Evolutionary conservation across 2,113 vertebrate species (phyloP).

Genomic region (Galbula dea): DNA sequence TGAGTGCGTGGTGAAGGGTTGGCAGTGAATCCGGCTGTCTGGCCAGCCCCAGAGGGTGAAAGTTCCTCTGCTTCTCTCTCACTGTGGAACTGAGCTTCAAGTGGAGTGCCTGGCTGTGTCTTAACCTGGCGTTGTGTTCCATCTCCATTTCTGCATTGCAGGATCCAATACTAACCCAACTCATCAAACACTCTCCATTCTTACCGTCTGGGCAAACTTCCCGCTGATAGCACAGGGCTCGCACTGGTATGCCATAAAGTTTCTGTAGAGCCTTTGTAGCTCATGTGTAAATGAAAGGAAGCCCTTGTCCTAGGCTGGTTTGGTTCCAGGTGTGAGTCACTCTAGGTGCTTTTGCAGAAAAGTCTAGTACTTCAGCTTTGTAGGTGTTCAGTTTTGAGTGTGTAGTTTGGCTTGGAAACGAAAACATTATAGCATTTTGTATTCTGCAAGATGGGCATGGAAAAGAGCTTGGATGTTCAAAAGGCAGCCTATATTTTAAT

Average conservation of each 20-base stretch:
- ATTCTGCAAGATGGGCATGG: accelerated
- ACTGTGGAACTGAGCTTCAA: accelerated
- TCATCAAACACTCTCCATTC: accelerated
- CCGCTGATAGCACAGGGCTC: accelerated
- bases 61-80: accelerated
- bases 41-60: background rate
- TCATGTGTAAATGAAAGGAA: background rate
- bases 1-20: accelerated
- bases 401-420: accelerated
- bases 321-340: background rate
- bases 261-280: background rate
- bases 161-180: accelerated
- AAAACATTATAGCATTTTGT: background rate
- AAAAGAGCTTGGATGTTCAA: background rate
- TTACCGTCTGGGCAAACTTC: background rate
- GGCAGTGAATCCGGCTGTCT: accelerated
- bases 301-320: accelerated
- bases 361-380: background rate
- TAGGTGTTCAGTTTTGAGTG: background rate
- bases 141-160: accelerated
- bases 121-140: accelerated
- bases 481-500: background rate
- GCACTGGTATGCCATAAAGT: accelerated
- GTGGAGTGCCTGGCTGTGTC: background rate
- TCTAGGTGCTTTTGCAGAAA: background rate